These are phyloP conservation scores for Chaetoderma sp. DNA, from an alignment of 2,888 invertebrate species.

Conservation along the genomic window DNA sequence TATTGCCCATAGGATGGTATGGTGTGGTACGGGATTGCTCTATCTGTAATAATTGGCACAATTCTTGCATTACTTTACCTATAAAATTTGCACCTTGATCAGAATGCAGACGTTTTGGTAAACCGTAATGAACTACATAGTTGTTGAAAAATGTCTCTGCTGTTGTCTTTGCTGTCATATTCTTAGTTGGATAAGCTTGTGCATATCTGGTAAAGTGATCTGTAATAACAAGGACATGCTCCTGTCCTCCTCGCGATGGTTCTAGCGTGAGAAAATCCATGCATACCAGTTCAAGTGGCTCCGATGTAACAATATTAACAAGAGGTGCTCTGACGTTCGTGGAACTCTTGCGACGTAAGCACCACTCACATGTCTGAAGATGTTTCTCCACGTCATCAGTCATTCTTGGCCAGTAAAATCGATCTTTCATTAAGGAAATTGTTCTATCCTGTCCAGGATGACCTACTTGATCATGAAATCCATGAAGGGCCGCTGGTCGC, in stretches of 20 bases:
- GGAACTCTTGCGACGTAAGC: not conserved
- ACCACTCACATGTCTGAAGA: not conserved
- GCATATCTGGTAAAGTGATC: slow-evolving; percentile 34
- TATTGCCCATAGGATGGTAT: slow-evolving; percentile 26
- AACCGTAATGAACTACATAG: slow-evolving; percentile 32
- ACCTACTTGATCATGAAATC: not conserved
- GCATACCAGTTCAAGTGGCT: not conserved
- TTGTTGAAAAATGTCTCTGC: slow-evolving; percentile 33
- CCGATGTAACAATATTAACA: not conserved
- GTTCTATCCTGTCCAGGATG: not conserved
- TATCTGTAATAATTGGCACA: slow-evolving; percentile 19
- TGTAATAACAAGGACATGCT: slow-evolving; percentile 32
- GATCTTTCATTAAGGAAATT: not conserved
- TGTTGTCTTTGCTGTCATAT: slow-evolving; percentile 29
- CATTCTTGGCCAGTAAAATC: slow-evolving; percentile 7
- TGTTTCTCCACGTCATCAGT: not conserved
- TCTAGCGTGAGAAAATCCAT: slow-evolving; percentile 20
- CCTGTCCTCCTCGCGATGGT: slow-evolving; percentile 17
- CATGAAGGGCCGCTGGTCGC: not conserved
- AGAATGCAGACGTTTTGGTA: slow-evolving; percentile 25
- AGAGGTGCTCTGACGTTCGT: not conserved
- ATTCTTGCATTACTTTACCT: slow-evolving; percentile 24
- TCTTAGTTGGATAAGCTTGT: slow-evolving; percentile 25
- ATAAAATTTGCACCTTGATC: slow-evolving; percentile 33
- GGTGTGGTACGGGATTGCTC: slow-evolving; percentile 27